phyloP scores from a whole-genome alignment of 2,888 invertebrate genomes.

The Ethmia dodecea region DNA sequence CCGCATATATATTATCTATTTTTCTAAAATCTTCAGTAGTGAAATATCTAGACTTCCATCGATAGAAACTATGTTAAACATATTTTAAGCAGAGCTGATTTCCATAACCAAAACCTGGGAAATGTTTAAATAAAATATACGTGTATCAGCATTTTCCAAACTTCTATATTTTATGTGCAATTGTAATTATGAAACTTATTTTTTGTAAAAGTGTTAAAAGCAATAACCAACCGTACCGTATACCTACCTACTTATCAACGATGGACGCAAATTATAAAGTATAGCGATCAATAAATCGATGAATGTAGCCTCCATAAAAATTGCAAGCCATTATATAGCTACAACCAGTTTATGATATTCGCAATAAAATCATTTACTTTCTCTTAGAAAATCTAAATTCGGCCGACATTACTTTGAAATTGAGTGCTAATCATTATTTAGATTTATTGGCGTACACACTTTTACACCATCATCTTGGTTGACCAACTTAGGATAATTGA shows the following conservation, averaged over 20 bases:
- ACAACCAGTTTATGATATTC: constrained; percentile 57
- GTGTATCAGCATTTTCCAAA: too few relatives aligned
- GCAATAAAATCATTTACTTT: constrained; percentile 69
- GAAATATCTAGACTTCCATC: too few relatives aligned
- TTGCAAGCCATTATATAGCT: constrained; percentile 37
- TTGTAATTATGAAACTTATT: too few relatives aligned
- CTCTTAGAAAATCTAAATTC: constrained; percentile 55
- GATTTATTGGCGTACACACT: constrained; percentile 44
- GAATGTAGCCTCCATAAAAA: constrained; percentile 38
- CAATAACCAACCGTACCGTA: constrained; percentile 5
- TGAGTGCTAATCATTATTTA: constrained; percentile 50
- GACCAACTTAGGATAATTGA: too few relatives aligned
- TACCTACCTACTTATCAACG: constrained; percentile 8
- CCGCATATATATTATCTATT: too few relatives aligned
- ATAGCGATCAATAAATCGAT: constrained; percentile 32
- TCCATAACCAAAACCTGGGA: too few relatives aligned
- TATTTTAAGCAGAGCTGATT: too few relatives aligned
- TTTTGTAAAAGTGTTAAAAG: constrained; percentile 10
- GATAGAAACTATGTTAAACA: too few relatives aligned
- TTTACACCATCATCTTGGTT: neutral
- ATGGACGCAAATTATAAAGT: constrained; percentile 11
- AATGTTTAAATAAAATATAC: too few relatives aligned
- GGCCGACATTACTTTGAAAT: constrained; percentile 35
- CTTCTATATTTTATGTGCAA: too few relatives aligned
- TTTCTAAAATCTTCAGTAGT: too few relatives aligned